Evolutionary conservation across 1,140 invertebrate species (phyloP).

Genomic region (Ceratina japonica): DNA sequence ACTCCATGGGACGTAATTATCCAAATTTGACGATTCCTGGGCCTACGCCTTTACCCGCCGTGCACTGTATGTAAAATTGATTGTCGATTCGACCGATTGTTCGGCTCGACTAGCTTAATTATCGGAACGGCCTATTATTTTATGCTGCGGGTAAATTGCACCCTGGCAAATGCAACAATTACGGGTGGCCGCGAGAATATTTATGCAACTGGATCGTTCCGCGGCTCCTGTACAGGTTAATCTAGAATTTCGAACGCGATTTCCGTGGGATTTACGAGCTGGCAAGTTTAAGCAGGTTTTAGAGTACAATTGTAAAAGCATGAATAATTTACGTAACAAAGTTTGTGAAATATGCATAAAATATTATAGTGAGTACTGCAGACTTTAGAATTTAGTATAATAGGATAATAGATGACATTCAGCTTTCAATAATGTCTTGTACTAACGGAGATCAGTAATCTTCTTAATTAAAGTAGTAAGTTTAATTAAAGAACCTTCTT

Average conservation of each 20-base stretch:
- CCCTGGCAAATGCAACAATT: constrained; percentile 15
- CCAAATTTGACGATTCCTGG: neutral
- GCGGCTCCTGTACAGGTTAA: neutral
- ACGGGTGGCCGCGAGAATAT: neutral
- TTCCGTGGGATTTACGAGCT: neutral
- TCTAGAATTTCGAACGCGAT: constrained; percentile 6
- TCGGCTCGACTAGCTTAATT: constrained; percentile 23
- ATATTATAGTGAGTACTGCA: too few relatives aligned
- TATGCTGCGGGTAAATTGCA: constrained; percentile 13
- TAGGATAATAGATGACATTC: too few relatives aligned
- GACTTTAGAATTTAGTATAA: too few relatives aligned
- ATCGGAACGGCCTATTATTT: constrained; percentile 25
- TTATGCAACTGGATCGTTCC: constrained; percentile 3
- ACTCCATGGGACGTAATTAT: neutral
- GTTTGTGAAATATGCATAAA: too few relatives aligned
- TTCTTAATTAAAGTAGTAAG: too few relatives aligned
- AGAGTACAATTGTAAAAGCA: neutral
- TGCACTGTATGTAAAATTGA: constrained; percentile 20
- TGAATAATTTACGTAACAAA: neutral
- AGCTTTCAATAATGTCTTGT: too few relatives aligned
- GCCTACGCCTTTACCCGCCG: neutral
- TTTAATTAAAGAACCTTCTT: too few relatives aligned
- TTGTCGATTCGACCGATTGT: neutral
- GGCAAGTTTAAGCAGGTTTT: neutral
- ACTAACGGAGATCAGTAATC: too few relatives aligned